phyloP scores from a whole-genome alignment of 2,797 vertebrate genomes.

The Macropus fuliginosus region DNA sequence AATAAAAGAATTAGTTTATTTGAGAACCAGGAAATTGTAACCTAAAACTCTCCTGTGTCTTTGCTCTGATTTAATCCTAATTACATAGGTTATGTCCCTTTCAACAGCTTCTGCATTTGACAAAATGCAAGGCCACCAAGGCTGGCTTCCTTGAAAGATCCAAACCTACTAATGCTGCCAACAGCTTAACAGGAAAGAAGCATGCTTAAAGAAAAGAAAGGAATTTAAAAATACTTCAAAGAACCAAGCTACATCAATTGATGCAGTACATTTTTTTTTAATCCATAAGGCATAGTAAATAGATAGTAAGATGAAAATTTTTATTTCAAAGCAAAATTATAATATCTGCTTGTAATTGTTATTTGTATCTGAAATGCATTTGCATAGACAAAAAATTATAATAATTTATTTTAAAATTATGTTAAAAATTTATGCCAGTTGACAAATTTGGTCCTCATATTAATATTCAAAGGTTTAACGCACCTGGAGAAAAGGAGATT shows the following conservation, averaged over 20 bases:
- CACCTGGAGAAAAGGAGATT: not conserved
- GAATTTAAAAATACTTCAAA: not conserved
- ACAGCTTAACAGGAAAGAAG: not conserved
- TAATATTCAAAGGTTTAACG: not conserved
- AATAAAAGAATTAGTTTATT: constrained; percentile 22
- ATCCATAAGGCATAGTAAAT: not conserved
- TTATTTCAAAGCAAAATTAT: not conserved
- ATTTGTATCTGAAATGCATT: not conserved
- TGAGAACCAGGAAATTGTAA: constrained; percentile 9
- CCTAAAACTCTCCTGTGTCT: constrained; percentile 2
- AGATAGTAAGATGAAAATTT: not conserved
- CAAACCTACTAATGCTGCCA: not conserved
- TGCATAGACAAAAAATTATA: not conserved
- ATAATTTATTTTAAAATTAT: not conserved
- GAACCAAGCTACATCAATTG: not conserved
- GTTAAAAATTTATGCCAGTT: not conserved
- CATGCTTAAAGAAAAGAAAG: not conserved
- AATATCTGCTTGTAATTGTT: not conserved
- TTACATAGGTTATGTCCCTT: not conserved
- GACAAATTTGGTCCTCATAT: not conserved
- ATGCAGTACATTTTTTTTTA: not conserved
- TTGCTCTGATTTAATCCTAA: constrained; percentile 46
- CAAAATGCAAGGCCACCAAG: not conserved
- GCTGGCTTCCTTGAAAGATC: not conserved
- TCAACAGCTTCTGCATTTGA: constrained; percentile 25